Base-by-base conservation (phyloP, 2,113 vertebrate species). In the Seriola dumerili region DNA sequence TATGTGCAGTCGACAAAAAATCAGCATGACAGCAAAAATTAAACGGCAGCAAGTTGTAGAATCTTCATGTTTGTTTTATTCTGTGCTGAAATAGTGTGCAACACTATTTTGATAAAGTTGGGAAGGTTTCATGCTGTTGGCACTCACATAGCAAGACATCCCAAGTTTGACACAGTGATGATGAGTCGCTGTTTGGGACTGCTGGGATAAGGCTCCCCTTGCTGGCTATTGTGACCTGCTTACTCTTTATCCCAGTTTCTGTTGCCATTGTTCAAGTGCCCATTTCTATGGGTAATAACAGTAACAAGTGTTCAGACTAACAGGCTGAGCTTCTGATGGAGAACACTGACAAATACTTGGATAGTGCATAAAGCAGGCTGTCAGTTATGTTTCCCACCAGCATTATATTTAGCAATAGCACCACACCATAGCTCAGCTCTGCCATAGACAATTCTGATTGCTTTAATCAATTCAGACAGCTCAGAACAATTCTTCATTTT, bases 181-280 rank as follows among this genome's bases (percentile, higher is more conserved):
- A 70, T 67, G 62, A 80, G 34, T 77, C 76, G 63, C 69, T 54
- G 62, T n/a, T 76, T 61, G 17, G 29, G 55, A 76, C 58, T 66
- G 38, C 50, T 66, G 48, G 68, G 48, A 72, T 62, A 34, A 82
- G 25, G 55, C 46, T 67, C 55, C n/a, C 17, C 66, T 66, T 57
- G 61, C 73, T 0, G 4, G 25, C 32, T 70, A 44, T 36, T 59
- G 42, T 54, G 62, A 12, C 23, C 36, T 36, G 58, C 29, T 72
- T 73, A 44, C 29, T 40, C 17, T 61, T 72, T 69, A 50, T 67
- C 62, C 32, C 44, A 42, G 52, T 13, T 0, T 70, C 19, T 82
- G 64, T 54, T 63, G 54, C 46, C 55, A 50, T 63, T 74, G 55
- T 87, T 48, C 23, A 79, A 75, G 34, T 62, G 55, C 59, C 13